Evolutionary conservation across 2,113 vertebrate species (phyloP).

Genomic region (Sinocyclocheilus anophthalmus): DNA sequence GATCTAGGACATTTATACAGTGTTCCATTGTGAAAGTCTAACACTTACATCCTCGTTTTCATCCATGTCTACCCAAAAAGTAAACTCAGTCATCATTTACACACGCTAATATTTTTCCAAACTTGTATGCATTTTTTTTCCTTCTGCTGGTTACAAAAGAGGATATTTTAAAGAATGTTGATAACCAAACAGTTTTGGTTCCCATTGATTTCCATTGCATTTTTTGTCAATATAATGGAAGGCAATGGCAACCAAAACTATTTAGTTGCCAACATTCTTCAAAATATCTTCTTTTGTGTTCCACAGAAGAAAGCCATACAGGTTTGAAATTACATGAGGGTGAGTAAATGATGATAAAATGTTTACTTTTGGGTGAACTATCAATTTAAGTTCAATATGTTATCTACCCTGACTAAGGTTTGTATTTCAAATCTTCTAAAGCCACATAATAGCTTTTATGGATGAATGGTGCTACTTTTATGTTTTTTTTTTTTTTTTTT

Average conservation of each 20-base stretch:
- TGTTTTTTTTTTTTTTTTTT: neutral
- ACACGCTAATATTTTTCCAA: neutral
- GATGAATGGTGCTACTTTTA: neutral
- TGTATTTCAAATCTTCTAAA: neutral
- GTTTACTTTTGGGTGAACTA: neutral
- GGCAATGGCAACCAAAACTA: neutral
- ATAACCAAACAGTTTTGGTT: neutral
- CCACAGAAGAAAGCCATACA: neutral
- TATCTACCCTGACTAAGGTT: neutral
- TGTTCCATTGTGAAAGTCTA: neutral
- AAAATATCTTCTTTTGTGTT: neutral
- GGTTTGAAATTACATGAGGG: neutral
- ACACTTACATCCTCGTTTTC: neutral
- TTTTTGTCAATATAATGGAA: neutral
- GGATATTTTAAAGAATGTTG: neutral
- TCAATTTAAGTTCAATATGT: neutral
- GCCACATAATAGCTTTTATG: neutral
- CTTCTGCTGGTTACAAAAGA: neutral
- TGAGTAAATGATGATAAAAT: neutral
- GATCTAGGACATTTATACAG: neutral
- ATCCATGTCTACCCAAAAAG: neutral
- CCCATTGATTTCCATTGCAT: neutral
- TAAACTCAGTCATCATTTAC: neutral
- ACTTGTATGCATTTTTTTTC: neutral
- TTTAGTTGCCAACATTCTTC: neutral